Base-by-base conservation (phyloP, 2,888 invertebrate genomes). In the Clitarchus hookeri region DNA sequence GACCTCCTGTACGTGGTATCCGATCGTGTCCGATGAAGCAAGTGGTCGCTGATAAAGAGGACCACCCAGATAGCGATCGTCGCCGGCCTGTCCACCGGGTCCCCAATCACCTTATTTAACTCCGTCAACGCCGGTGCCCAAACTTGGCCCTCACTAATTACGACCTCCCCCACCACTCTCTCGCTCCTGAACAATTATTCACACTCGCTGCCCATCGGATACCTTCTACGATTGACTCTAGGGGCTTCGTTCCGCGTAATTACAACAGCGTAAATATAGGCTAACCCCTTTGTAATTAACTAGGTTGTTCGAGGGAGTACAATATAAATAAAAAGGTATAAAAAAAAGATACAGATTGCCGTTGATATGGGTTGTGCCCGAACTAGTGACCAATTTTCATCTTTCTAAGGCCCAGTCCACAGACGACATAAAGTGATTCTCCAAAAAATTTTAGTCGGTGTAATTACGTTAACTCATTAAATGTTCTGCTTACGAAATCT, bases 391-490 rank as follows among this genome's bases (percentile, higher is more conserved):
- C 19, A 65, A n/a, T 65, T 65, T 65, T 23, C 19, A 23, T 65
- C n/a, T 23, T 65, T 65, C 65, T n/a, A 12, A 65, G 65, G n/a
- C 65, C n/a, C 16, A n/a, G 65, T 23, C 65, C 8, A n/a, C 65
- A n/a, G 1, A 65, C 23, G 65, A 65, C n/a, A 65, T 65, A 65
- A 65, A n/a, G 65, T 65, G 16, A 65, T n/a, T 65, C n/a, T n/a
- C 65, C 65, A n/a, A 36, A 36, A 36, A n/a, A 19, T 23, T 65
- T 65, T 65, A 6, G 65, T 65, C 3, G 23, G 65, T n/a, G 65
- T n/a, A 65, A 65, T 65, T 65, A 65, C 65, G 19, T n/a, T n/a
- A 65, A 65, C 65, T 65, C n/a, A 65, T 65, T 65, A 65, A 65
- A 65, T 65, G 65, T n/a, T 65, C 11, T 48, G 6, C 48, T 48